Evolutionary conservation across 2,797 vertebrate species (phyloP).

Genomic region (Aulostomus chinensis): DNA sequence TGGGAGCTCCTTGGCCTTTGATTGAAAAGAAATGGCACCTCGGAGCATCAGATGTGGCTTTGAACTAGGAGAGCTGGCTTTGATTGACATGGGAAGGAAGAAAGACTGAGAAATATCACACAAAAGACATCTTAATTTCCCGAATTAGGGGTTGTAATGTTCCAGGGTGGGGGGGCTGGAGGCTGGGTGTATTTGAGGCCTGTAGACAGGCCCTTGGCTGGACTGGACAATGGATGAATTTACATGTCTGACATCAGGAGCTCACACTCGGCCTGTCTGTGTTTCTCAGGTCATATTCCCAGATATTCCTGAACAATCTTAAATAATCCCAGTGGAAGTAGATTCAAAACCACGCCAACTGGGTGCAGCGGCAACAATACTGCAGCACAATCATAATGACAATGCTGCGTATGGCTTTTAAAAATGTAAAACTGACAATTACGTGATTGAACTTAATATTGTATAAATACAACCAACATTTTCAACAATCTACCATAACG

Average conservation of each 20-base stretch:
- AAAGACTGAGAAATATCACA: constrained; percentile 82
- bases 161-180: constrained; percentile 19
- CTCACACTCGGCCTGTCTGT: not conserved
- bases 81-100: constrained; percentile 79
- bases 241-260: constrained; percentile 51
- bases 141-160: constrained; percentile 71
- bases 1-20: constrained; percentile 71
- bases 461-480: too few species aligned
- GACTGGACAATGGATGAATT: constrained; percentile 60
- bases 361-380: too few species aligned
- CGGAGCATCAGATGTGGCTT: constrained; percentile 69
- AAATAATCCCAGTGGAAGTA: too few species aligned
- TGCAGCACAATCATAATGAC: too few species aligned
- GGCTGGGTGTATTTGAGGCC: constrained; percentile 38
- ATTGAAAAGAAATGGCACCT: constrained; percentile 81
- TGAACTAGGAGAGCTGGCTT: constrained; percentile 71
- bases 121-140: constrained; percentile 72
- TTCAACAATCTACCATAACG: too few species aligned
- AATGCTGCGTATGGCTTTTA: too few species aligned
- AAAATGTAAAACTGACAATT: too few species aligned
- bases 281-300: too few species aligned
- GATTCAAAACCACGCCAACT: too few species aligned
- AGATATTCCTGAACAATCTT: too few species aligned
- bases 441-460: too few species aligned
- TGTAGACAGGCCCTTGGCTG: constrained; percentile 43